Evolutionary conservation across 2,113 vertebrate genomes (phyloP), one percentile per base, ranked within the genome.

Genomic region (Ranitomeya imitator): DNA sequence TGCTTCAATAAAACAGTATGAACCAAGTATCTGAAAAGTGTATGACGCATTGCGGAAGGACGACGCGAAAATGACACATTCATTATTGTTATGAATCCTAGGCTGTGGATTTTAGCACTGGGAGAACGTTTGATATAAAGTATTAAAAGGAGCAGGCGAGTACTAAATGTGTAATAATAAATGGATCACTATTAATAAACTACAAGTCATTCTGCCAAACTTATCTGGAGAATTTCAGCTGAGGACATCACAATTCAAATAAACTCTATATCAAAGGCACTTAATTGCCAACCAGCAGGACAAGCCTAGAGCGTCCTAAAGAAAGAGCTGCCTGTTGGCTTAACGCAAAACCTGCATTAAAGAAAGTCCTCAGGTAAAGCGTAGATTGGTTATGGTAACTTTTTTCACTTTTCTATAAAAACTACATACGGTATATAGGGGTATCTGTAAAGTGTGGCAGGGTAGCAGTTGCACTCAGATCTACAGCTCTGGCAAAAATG

Each of bases 21-120:
- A 81, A 61, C 60, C 18, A 26, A 60, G 55, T 37, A 60, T 60
- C 61, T 37, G 23, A 60, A 81, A 23, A 81, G 57, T 60, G 31
- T 61, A 81, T 81, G 79, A 61, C 79, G 59, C 79, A 60, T 81
- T 81, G 79, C 79, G 59, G 79, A 81, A 19, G 14, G 23, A 81
- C 31, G 57, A 54, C 55, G 23, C 57, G 77, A 81, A 37, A 60
- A 60, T 26, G 14, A 60, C 55, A 80, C 54, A 80, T 59, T 59
- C 11, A 57, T 80, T 80, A 80, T 31, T 59, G 8, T 79, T 31
- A 80, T 80, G 54, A 76, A 52, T 52, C 19, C 73, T 21, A 16
- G 37, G 9, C 55, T 4, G 55, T 57, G 77, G 59, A 3, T 26
- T 57, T 60, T 80, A 80, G 78, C 78, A 60, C 55, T 26, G 7